Percentiles rank a stretch among this genome's conserved stretches.
Conservation (phyloP, 30 jellyfish, hydroid and myxozoan genomes). For the Cassiopea andromeda region DNA sequence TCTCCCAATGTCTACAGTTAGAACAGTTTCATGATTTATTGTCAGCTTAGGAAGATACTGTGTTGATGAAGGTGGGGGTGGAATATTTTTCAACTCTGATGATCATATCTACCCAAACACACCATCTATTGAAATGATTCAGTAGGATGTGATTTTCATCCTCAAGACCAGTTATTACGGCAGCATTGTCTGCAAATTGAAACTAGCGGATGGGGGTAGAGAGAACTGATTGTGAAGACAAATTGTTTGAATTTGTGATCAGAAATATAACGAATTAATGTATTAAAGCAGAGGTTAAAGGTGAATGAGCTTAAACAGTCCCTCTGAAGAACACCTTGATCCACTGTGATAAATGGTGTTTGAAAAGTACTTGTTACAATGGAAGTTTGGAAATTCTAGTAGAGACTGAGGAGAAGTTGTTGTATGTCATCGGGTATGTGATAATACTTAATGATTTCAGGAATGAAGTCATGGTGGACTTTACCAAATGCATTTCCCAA, state of each 20-base stretch:
- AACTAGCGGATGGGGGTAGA: too few relatives aligned
- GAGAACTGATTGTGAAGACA: neutral
- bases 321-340: neutral
- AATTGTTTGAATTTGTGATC: neutral
- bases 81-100: too few relatives aligned
- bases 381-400: neutral
- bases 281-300: slow-evolving; percentile 20
- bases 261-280: slow-evolving; percentile 2
- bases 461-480: neutral
- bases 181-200: too few relatives aligned
- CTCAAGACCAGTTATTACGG: too few relatives aligned
- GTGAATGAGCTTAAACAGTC: slow-evolving; percentile 13
- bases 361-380: slow-evolving; percentile 8
- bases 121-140: too few relatives aligned
- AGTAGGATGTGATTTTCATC: too few relatives aligned
- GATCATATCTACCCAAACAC: too few relatives aligned
- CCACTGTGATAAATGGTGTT: slow-evolving; percentile 3
- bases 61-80: too few relatives aligned
- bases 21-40: neutral
- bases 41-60: too few relatives aligned
- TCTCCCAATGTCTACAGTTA: neutral
- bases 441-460: neutral
- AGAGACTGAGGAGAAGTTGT: neutral
- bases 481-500: neutral
- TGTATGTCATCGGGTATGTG: neutral